Percentiles rank a stretch among this genome's conserved stretches.
Conservation (phyloP, 2,113 vertebrate genomes). For the Vanacampus margaritifer region DNA sequence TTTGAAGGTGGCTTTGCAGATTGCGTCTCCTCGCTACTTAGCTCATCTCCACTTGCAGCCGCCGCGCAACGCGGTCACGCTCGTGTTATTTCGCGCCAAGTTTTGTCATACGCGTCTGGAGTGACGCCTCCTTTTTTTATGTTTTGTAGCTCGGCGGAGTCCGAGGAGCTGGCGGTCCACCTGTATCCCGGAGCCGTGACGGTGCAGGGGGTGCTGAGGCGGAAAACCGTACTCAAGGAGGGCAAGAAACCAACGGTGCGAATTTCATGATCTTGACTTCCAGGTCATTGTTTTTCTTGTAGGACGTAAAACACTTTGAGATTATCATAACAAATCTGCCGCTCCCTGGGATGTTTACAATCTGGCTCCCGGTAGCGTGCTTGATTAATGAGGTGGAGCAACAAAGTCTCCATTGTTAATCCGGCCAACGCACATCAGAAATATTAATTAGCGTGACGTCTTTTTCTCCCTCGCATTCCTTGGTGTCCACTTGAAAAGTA, state of each 20-base stretch:
- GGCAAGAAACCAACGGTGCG: conserved; percentile 98
- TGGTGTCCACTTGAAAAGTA: neutral
- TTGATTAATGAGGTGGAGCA: conserved; percentile 32
- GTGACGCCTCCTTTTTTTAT: neutral
- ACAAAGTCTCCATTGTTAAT: conserved; percentile 10
- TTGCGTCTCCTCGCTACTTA: conserved; percentile 31
- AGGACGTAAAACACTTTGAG: neutral
- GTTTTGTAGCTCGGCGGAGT: conserved; percentile 87
- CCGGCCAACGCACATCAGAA: conserved; percentile 2
- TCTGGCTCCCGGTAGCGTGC: neutral
- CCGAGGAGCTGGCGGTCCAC: conserved; percentile 93
- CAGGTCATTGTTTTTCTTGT: conserved; percentile 10
- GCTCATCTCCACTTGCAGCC: conserved; percentile 21
- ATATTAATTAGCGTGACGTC: conserved; percentile 17
- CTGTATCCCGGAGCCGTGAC: conserved; percentile 93
- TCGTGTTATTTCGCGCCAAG: neutral
- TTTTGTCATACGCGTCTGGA: neutral
- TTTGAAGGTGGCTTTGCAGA: conserved; percentile 32
- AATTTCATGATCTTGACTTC: conserved; percentile 9
- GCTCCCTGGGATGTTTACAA: conserved; percentile 15
- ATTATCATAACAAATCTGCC: conserved; percentile 27
- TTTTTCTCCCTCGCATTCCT: neutral
- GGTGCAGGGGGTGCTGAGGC: conserved; percentile 91
- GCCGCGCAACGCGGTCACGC: conserved; percentile 28
- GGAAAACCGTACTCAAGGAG: conserved; percentile 96